Evolutionary conservation across 2,113 vertebrate genomes (phyloP).

Genomic region (Passer montanus): DNA sequence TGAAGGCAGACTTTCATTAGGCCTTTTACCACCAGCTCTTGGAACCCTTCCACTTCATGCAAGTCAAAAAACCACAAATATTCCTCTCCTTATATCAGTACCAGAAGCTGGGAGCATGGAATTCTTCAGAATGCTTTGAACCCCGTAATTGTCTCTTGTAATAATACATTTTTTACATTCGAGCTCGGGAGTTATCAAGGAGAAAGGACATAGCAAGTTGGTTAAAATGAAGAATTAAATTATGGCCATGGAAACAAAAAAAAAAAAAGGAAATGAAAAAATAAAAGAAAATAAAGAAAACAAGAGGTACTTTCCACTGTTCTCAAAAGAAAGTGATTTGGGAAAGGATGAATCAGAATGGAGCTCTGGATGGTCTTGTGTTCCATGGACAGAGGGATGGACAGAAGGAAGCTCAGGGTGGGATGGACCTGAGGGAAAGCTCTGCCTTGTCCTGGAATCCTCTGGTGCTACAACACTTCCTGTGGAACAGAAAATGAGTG

Average conservation of each 20-base stretch:
- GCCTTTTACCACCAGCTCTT: constrained; percentile 82
- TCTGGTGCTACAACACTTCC: neutral
- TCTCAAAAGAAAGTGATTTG: constrained; percentile 70
- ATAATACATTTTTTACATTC: constrained; percentile 80
- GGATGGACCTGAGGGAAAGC: neutral
- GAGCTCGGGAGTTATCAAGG: constrained; percentile 78
- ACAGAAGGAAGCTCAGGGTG: neutral
- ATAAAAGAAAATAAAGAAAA: neutral
- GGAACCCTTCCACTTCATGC: constrained; percentile 87
- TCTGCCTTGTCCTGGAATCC: neutral
- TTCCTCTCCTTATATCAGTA: constrained; percentile 79
- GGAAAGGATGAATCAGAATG: constrained; percentile 77
- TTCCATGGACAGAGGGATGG: neutral
- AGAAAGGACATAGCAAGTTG: constrained; percentile 72
- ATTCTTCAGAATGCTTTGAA: constrained; percentile 79
- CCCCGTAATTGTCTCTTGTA: constrained; percentile 80
- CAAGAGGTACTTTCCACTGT: constrained; percentile 68
- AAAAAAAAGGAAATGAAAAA: neutral
- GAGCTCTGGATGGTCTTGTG: constrained; percentile 10
- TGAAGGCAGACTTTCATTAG: constrained; percentile 85
- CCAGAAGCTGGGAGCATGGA: constrained; percentile 79
- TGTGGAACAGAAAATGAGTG: neutral
- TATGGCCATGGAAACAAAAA: constrained; percentile 68
- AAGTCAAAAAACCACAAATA: constrained; percentile 84
- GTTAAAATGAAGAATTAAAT: constrained; percentile 78